These are phyloP conservation scores for Chroicocephalus ridibundus DNA, from an alignment of 2,113 vertebrate genomes.

Conservation along the genomic window DNA sequence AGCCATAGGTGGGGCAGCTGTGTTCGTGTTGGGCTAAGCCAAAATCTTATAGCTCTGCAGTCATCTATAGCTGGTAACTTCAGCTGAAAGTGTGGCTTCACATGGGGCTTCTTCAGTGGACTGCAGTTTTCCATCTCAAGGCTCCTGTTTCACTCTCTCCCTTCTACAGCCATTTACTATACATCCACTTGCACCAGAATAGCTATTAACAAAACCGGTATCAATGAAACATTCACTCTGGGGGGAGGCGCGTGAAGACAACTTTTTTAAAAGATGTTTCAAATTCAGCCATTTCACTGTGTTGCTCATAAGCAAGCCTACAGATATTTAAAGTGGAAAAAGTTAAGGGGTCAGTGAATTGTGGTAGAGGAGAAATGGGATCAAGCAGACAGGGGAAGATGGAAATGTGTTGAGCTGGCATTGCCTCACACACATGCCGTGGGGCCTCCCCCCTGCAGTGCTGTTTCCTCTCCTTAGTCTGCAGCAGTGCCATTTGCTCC, in stretches of 20 bases:
- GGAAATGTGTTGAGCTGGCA: not conserved
- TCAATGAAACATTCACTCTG: not conserved
- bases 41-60: not conserved
- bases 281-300: not conserved
- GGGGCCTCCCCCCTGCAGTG: not conserved
- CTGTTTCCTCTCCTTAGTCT: not conserved
- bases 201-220: not conserved
- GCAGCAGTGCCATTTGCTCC: not conserved
- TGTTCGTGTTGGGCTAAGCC: not conserved
- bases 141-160: not conserved
- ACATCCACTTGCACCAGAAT: not conserved
- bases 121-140: not conserved
- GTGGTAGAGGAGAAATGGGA: not conserved
- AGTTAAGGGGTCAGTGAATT: not conserved
- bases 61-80: not conserved
- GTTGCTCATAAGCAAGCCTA: not conserved
- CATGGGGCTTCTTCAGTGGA: not conserved
- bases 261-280: not conserved
- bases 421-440: not conserved
- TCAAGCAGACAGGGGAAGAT: not conserved
- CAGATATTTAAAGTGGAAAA: not conserved
- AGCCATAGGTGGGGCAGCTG: rapidly evolving
- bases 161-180: not conserved
- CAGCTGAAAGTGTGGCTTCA: not conserved
- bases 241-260: too few species aligned